Evolutionary conservation across 2,113 vertebrate species (phyloP), one percentile per base, ranked within the genome.

Genomic region (Halichoerus grypus): DNA sequence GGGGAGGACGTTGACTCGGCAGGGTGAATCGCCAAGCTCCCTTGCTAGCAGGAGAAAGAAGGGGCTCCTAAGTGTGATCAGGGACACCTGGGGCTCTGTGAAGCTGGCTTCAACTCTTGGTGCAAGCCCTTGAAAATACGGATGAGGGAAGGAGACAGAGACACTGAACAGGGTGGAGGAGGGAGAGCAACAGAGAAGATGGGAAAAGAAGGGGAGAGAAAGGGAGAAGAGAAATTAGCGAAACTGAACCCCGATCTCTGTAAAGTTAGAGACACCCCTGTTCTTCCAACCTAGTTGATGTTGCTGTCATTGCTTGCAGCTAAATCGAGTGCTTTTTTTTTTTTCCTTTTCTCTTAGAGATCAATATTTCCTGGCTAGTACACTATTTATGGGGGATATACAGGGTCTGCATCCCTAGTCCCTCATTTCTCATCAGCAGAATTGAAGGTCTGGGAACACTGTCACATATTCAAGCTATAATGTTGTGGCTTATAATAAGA

Each of bases 191-290:
- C 15, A 8, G 39, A 81, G 13, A 80, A 63, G n/a, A 22, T 0
- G 0, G 5, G 14, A 24, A 31, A 26, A 28, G 26, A 24, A 51
- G 13, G 13, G 21, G 79, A 28, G 2, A 13, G 61, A 42, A 21
- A 12, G 8, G 3, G 21, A 74, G n/a, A 71, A 9, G 14, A 53
- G 12, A 74, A 36, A 79, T 3, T 3, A 1, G 15, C 14, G 31
- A 18, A 31, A 21, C 0, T 0, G 4, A 12, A 21, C 3, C 31
- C 28, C 26, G 16, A 55, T n/a, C 22, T 36, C 5, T 11, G 21
- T 10, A 0, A 24, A 71, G 57, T 39, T n/a, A 4, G 7, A 0
- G 0, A 16, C 39, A 12, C 4, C 46, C 3, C 42, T 59, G 46
- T 57, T 84, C 57, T 67, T 42, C 79, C 22, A 74, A 1, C 26